phyloP scores from a whole-genome alignment of 2,797 vertebrate species.

The Sitta carolinensis region DNA sequence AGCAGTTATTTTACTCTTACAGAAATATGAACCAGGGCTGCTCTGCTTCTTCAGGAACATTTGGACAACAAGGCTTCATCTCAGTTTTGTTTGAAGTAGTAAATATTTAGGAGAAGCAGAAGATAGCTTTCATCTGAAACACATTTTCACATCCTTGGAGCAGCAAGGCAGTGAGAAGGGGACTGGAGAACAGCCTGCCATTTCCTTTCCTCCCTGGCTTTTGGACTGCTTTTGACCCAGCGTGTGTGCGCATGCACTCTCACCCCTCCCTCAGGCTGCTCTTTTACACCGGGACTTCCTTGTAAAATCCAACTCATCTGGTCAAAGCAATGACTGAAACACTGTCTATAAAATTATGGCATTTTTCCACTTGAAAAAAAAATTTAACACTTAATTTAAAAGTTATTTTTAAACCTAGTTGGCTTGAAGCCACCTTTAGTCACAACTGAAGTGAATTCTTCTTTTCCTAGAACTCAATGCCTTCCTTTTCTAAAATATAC shows the following conservation, averaged over 20 bases:
- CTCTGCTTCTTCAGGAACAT: background rate
- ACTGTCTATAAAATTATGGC: constrained; percentile 28
- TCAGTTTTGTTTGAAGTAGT: background rate
- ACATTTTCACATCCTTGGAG: background rate
- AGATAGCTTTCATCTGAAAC: background rate
- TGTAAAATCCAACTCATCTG: constrained; percentile 29
- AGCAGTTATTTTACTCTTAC: background rate
- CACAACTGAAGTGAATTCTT: background rate
- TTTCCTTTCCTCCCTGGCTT: background rate
- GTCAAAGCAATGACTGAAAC: constrained; percentile 34
- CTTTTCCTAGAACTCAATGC: constrained; percentile 13
- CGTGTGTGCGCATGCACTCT: background rate
- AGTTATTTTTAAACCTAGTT: constrained; percentile 51
- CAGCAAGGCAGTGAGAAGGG: background rate
- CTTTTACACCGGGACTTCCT: background rate
- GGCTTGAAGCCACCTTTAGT: background rate
- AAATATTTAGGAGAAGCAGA: background rate
- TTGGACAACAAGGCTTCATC: background rate
- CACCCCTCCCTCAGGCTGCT: background rate
- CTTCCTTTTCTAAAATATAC: background rate
- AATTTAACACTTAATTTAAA: constrained; percentile 18
- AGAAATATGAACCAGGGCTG: background rate
- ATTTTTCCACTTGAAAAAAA: constrained; percentile 47
- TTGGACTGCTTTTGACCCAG: background rate
- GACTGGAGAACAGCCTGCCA: background rate